A percentile compares a stretch with the other conserved stretches of the same genome.
Evolutionary conservation across 2,113 vertebrate species (phyloP).

Genomic region (Scomber colias): DNA sequence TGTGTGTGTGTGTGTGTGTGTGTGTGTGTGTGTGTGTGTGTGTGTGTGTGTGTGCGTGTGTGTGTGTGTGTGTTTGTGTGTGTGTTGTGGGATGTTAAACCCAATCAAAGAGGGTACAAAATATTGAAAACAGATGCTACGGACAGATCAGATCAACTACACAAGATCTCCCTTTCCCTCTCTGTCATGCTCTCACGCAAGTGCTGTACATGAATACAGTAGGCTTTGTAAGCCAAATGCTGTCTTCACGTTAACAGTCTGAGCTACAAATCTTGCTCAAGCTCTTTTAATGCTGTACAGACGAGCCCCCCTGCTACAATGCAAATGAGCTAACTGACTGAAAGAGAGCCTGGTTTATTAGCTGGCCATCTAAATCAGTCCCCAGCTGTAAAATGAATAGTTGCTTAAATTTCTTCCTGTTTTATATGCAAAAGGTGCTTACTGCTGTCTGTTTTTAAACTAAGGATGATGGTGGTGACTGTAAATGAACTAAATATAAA

Average conservation of each 20-base stretch:
- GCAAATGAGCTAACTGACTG: constrained; percentile 43
- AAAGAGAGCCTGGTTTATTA: constrained; percentile 42
- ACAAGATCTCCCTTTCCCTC: background rate
- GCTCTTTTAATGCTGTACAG: constrained; percentile 31
- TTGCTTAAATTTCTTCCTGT: constrained; percentile 44
- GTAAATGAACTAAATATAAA: constrained; percentile 32
- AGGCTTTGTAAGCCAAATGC: background rate
- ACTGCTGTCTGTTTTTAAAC: constrained; percentile 49
- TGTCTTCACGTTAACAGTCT: constrained; percentile 38
- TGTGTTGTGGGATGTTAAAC: constrained; percentile 30
- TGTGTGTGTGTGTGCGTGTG: background rate
- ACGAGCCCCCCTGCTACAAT: background rate
- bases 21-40: constrained; percentile 10
- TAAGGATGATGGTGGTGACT: constrained; percentile 20
- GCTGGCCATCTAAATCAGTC: constrained; percentile 33
- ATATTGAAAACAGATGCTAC: constrained; percentile 42
- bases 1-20: background rate
- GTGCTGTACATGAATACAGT: background rate
- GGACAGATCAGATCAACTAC: constrained; percentile 11
- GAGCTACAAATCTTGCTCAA: constrained; percentile 23
- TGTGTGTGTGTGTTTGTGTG: too few species aligned
- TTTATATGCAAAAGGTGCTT: constrained; percentile 36
- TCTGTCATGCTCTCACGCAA: background rate
- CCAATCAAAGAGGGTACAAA: constrained; percentile 43
- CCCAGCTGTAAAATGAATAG: constrained; percentile 49